Conservation (phyloP, 2,797 vertebrate genomes). For the Spinus pinus region DNA sequence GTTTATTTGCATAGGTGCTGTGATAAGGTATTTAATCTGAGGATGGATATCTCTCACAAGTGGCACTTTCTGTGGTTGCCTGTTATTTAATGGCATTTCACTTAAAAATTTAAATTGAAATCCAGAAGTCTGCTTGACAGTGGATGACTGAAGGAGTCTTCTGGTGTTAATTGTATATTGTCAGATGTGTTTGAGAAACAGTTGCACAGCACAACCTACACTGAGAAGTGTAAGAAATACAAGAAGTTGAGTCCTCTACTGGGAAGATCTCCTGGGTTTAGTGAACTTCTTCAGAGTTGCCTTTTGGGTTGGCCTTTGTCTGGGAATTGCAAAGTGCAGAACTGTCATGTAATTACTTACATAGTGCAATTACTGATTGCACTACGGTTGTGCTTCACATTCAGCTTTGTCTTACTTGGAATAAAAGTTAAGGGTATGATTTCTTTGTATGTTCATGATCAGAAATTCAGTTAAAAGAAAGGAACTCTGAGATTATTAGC, state of each 20-base stretch:
- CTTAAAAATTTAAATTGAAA: neutral
- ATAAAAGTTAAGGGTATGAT: neutral
- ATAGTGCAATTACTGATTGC: neutral
- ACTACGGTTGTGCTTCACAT: neutral
- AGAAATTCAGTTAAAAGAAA: neutral
- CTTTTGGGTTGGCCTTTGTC: neutral
- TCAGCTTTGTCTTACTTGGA: neutral
- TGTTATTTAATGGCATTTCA: neutral
- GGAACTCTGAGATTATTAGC: neutral
- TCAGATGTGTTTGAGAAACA: neutral
- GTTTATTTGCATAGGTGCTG: neutral
- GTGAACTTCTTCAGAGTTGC: neutral
- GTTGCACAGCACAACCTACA: rapidly evolving
- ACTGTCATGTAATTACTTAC: rapidly evolving
- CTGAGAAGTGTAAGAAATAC: neutral
- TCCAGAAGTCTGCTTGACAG: neutral
- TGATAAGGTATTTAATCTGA: neutral
- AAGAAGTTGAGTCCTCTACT: neutral
- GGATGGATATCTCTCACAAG: neutral
- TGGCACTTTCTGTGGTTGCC: rapidly evolving
- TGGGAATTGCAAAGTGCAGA: neutral
- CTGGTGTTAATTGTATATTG: neutral
- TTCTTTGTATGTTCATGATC: neutral
- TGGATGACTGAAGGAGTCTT: neutral
- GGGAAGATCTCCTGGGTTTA: neutral